Evolutionary conservation across 2,797 vertebrate genomes (phyloP).

Genomic region (Clarias fuscus): DNA sequence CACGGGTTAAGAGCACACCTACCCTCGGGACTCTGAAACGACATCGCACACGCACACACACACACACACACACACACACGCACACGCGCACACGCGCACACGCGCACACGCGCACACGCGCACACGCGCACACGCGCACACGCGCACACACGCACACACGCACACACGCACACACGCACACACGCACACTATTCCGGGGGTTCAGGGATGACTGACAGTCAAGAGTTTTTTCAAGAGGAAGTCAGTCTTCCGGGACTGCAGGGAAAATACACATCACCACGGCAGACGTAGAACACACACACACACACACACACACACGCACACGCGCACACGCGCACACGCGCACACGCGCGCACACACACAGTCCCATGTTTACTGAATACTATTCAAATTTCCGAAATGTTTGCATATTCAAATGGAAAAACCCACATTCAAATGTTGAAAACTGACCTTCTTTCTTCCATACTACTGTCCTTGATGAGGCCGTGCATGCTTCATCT

Average conservation of each 20-base stretch:
- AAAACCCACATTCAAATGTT: constrained; percentile 5
- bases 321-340: neutral
- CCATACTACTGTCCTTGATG: too few species aligned
- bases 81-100: too few species aligned
- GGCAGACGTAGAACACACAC: neutral
- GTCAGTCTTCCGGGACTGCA: constrained; percentile 3
- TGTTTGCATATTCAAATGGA: constrained; percentile 5
- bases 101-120: too few species aligned
- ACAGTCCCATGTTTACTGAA: neutral
- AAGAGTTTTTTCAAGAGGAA: neutral
- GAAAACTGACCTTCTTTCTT: neutral
- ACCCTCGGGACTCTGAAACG: neutral
- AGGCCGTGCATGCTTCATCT: too few species aligned
- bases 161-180: neutral
- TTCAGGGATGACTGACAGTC: constrained; percentile 14
- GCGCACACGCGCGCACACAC: too few species aligned
- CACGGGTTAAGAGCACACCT: neutral
- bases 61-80: neutral
- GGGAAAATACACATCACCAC: constrained; percentile 4
- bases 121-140: too few species aligned
- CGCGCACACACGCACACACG: neutral
- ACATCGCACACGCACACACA: neutral
- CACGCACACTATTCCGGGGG: neutral
- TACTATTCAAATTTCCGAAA: constrained; percentile 3
- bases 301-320: too few species aligned